Evolutionary conservation across 2,113 vertebrate genomes (phyloP), one percentile per base, ranked within the genome.

Genomic region (Silurus meridionalis): DNA sequence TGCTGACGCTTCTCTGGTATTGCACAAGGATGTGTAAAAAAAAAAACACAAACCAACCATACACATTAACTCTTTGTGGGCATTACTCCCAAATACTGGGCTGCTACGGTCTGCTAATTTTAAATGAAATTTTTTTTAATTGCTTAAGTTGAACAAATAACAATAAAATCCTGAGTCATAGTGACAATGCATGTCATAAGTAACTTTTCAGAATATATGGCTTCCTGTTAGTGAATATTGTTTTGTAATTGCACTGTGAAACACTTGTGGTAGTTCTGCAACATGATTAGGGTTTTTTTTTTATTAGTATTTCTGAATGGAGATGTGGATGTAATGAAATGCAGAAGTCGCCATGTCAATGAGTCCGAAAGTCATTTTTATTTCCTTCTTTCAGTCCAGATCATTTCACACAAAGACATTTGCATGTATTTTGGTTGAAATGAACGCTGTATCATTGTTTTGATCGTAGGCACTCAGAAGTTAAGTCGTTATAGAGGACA

Each of bases 401-500:
- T 52, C 9, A 28, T 69, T 13, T 25, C 50, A 25, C 57, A 71
- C 52, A 79, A 11, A 53, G 23, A 55, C 21, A 48, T 6, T 9
- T 15, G n/a, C 77, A 11, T 48, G 15, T 11, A 23, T 52, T 50
- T 52, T 10, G 17, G 53, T 79, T 58, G n/a, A 80, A 82, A 13
- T 80, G 13, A 80, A 58, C 23, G 55, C 60, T 79, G 55, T 11
- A 28, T 46, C 52, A 58, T 71, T 61, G 11, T 83, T n/a, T 48
- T 53, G 17, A 71, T 25, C 74, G 66, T 78, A 85, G 78, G 0
- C 82, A 55, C 60, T 87, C 3, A n/a, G 0, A 6, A 25, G 11
- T 58, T 60, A 77, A 17, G 57, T 58, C 8, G 61, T 64, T 25
- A 15, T 86, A 9, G 90, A 88, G 85, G 91, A 91, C 52, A 95